Evolutionary conservation across 2,113 vertebrate species (phyloP).

Genomic region (Capra hircus): DNA sequence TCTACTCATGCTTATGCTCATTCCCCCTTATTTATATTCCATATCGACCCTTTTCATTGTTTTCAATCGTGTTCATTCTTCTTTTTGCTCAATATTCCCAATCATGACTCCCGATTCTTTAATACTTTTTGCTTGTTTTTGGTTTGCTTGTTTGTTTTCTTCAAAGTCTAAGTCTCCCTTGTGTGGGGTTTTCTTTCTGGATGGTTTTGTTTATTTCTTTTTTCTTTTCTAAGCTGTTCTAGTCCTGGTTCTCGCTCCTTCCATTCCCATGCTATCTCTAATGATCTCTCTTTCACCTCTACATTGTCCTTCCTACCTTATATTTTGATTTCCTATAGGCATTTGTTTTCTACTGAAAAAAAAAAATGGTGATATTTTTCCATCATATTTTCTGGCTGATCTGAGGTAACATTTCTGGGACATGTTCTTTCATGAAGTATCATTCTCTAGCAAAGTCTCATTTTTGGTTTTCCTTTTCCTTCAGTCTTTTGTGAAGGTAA

Average conservation of each 20-base stretch:
- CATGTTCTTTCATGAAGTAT: not conserved
- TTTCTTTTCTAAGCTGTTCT: not conserved
- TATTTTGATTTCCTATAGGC: not conserved
- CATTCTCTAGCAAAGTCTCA: not conserved
- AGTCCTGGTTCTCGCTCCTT: not conserved
- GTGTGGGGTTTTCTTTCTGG: not conserved
- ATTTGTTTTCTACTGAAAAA: not conserved
- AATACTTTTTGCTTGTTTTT: not conserved
- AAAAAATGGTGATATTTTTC: not conserved
- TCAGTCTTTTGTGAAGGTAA: not conserved
- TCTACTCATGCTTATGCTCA: not conserved
- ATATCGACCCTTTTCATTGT: not conserved
- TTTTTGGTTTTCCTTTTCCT: not conserved
- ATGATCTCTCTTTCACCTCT: not conserved
- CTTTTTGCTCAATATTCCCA: not conserved
- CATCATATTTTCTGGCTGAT: not conserved
- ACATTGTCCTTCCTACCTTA: not conserved
- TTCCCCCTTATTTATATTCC: not conserved
- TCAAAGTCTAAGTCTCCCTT: not conserved
- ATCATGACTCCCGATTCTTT: not conserved
- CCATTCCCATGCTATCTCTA: not conserved
- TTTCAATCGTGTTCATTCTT: not conserved
- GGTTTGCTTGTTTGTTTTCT: not conserved
- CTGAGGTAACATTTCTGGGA: not conserved
- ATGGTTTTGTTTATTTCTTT: not conserved